Evolutionary conservation across 92 coral and sea anemone species (phyloP), one percentile per base, ranked within the genome.

Genomic region (Hydrozoanthus gracilis): DNA sequence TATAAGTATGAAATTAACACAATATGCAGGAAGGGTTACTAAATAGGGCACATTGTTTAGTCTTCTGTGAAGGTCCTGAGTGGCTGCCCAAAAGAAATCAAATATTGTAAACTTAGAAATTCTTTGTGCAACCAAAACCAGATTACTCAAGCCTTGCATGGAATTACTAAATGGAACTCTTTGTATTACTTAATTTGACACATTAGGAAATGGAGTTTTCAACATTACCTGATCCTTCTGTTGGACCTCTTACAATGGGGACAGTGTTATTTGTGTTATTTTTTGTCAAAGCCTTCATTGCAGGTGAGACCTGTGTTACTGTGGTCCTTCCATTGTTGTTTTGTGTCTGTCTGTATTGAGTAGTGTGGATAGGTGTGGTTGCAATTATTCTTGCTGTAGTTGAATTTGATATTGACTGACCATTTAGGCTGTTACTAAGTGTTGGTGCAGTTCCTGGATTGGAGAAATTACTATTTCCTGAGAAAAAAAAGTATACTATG

Each of bases 391-490:
- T 27, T 5, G 10, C 9, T 17, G 74, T 8, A 15, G 35, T 65
- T 45, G n/a, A 3, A 49, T 65, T 80, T 13, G 20, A 48, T 16
- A 70, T 62, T 45, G 73, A 47, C 17, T 64, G 73, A 13, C 74
- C 85, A 80, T 64, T 65, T 7, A 80, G 73, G 66, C 85, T 80
- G 62, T 80, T 80, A 6, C 85, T 80, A 17, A 80, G 85, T 39
- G 45, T 80, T 8, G 85, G 11, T 9, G 20, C 73, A 20, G 85
- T 80, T 2, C 8, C 85, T 62, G 74, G 58, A 48, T 17, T 18
- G 15, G 85, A 47, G 12, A 60, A 80, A 48, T 48, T 80, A 60
- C 10, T 13, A 7, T 80, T 80, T 64, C 52, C 85, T 80, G 70
- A n/a, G 7, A 3, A 66, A 27, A 9, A 47, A 54, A 5, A 44